Evolutionary conservation across 1,140 invertebrate species (phyloP).

Genomic region (Papilio glaucus): DNA sequence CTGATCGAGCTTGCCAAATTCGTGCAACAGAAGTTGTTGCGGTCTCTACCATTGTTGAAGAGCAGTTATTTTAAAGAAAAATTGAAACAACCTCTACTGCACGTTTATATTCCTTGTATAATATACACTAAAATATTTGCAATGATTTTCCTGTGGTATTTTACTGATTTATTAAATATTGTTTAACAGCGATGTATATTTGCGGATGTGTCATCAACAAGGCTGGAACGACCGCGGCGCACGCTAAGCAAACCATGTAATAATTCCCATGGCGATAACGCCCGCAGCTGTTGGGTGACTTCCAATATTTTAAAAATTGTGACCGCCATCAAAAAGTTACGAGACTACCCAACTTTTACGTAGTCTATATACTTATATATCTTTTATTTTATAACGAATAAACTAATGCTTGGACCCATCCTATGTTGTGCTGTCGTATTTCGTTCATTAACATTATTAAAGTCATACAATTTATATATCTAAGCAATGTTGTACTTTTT

Average conservation of each 20-base stretch:
- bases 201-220: conserved; percentile 3
- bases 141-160: background rate
- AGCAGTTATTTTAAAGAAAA: too few species aligned
- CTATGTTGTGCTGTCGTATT: too few species aligned
- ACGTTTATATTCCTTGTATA: too few species aligned
- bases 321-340: conserved; percentile 5
- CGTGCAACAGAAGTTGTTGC: too few species aligned
- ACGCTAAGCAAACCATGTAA: conserved; percentile 7
- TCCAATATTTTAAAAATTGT: conserved; percentile 24
- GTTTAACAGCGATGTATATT: background rate
- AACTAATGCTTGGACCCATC: background rate
- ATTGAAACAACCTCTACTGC: background rate
- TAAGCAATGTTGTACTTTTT: background rate
- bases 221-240: background rate
- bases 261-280: conserved; percentile 13
- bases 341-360: background rate
- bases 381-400: background rate
- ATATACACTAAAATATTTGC: background rate
- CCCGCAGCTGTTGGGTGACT: conserved; percentile 1
- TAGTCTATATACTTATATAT: background rate
- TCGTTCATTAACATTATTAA: too few species aligned
- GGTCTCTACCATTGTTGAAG: too few species aligned
- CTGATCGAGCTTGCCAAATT: too few species aligned
- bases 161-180: background rate
- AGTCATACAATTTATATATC: conserved; percentile 3